Conservation (phyloP, 2,888 invertebrate genomes). For the Diachrysia chrysitis region DNA sequence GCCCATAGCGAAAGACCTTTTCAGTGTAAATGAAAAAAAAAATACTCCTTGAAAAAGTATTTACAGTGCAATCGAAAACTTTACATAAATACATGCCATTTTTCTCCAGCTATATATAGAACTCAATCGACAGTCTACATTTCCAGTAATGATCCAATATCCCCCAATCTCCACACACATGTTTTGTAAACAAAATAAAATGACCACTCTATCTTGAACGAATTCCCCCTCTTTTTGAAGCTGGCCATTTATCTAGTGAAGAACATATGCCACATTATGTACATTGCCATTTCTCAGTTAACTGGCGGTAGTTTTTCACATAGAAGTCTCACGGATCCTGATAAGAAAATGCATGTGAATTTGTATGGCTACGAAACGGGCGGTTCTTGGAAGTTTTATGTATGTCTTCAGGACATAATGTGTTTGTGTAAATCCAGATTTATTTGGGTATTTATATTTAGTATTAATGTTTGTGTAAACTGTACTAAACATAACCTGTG, state of each 20-base stretch:
- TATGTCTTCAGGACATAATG: not conserved
- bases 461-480: too few relatives aligned
- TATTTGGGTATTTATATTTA: too few relatives aligned
- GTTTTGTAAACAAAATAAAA: conserved; percentile 27
- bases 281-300: conserved; percentile 60
- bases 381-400: conserved; percentile 23
- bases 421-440: not conserved
- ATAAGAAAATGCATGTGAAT: conserved; percentile 59
- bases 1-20: too few relatives aligned
- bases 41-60: too few relatives aligned
- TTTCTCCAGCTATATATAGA: not conserved
- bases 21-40: too few relatives aligned
- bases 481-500: too few relatives aligned
- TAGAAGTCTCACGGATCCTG: conserved; percentile 56
- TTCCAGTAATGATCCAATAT: not conserved
- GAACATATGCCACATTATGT: conserved; percentile 53
- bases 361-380: conserved; percentile 37
- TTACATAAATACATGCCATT: not conserved
- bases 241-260: conserved; percentile 45
- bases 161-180: conserved; percentile 17
- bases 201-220: conserved; percentile 32
- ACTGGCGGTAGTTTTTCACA: conserved; percentile 64
- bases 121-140: not conserved
- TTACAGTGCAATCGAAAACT: too few relatives aligned
- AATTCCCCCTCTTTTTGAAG: conserved; percentile 26